Base-by-base conservation (phyloP, 1,140 invertebrate species). In the Cydia fagiglandana region DNA sequence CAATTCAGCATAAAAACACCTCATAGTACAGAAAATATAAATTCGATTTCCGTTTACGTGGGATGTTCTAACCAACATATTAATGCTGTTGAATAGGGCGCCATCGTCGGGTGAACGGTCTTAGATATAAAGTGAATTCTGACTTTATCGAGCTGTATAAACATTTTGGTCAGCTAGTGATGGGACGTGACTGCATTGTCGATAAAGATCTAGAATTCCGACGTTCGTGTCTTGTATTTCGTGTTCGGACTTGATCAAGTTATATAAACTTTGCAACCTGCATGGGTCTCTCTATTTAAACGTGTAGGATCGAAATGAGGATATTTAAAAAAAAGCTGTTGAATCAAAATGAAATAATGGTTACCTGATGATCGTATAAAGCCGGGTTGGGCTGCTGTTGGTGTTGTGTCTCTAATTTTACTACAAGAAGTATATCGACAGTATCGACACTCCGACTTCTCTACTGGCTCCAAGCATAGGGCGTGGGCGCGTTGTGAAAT, bases 401-500 rank as follows among this genome's bases (percentile, higher is more conserved):
- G 10, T 12, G 12, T 45, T 45, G 41, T 45, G 41, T 45, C 10
- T 13, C 10, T 61, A n/a, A 61, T 61, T 61, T 20, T 61, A 61
- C 7, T 20, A 61, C 15, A 61, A 10, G 13, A 53, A 15, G 3
- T 64, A 34, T 13, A 70, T 70, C n/a, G 66, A 41, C 34, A 70
- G n/a, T 13, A 70, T 70, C n/a, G 66, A 41, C 34, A 70, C n/a
- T 28, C 28, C 28, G 2, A 15, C 30, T 17, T 38, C 66, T 38
- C 66, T n/a, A n/a, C n/a, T 70, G 30, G 7, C 66, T 9, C 4
- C 30, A 66, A 70, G 66, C 34, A 17, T n/a, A 70, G 66, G 34
- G n/a, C n/a, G 66, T 70, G 66, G 66, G 66, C 34, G 66, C 66
- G 66, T 70, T 70, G 66, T 70, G 66, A 70, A 70, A 70, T 70